Conservation (phyloP, 2,888 invertebrate genomes). For the Onthophagus sagittarius region DNA sequence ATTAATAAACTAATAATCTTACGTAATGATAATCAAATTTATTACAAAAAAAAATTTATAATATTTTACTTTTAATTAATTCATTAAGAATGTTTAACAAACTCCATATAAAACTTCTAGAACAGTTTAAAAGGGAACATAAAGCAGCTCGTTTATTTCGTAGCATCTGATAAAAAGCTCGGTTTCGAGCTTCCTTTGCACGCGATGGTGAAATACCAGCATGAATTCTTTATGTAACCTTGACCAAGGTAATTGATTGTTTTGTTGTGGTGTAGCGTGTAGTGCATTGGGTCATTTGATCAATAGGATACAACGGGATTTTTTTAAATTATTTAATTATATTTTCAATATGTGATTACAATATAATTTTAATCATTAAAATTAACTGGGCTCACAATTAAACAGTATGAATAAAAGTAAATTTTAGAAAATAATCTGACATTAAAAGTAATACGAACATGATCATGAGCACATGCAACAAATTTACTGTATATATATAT, state of each 20-base stretch:
- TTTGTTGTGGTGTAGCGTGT: not conserved
- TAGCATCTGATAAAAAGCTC: not conserved
- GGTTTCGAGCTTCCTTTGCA: not conserved
- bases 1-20: not conserved
- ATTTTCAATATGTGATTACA: no score
- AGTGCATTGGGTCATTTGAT: not conserved
- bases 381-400: no score
- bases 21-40: not conserved
- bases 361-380: no score
- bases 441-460: no score
- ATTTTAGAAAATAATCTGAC: no score
- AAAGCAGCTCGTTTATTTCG: not conserved
- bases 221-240: not conserved
- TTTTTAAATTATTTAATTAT: no score
- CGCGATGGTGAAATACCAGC: not conserved
- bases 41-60: not conserved
- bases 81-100: no score
- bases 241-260: not conserved
- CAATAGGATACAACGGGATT: not conserved
- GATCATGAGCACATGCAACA: no score
- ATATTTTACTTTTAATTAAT: no score
- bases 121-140: not conserved
- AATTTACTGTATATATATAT: no score
- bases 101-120: not conserved
- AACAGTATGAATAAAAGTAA: no score